Conservation (phyloP, 1,140 invertebrate genomes). For the Steinernema feltiae region DNA sequence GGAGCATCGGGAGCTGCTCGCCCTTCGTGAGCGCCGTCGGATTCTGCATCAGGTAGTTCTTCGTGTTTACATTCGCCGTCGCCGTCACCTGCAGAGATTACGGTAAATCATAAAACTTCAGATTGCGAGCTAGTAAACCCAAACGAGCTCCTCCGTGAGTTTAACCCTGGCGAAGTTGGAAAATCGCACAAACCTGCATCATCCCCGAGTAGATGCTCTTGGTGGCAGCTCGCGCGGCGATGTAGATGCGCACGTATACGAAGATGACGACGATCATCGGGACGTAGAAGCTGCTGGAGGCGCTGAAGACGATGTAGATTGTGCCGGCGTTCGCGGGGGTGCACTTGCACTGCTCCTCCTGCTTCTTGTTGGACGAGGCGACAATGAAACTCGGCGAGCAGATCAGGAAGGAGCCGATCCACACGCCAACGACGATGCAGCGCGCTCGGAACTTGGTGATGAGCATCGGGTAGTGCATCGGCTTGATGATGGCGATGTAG, state of each 20-base stretch:
- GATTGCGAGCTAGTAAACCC: no score
- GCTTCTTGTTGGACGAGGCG: conserved; percentile 42
- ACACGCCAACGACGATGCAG: conserved; percentile 80
- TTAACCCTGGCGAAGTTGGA: conserved; percentile 51
- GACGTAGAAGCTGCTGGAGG: conserved; percentile 87
- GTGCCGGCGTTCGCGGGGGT: conserved; percentile 68
- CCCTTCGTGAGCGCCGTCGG: conserved; percentile 43
- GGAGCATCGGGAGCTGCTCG: conserved; percentile 77
- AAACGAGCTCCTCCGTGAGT: conserved; percentile 58
- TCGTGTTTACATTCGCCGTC: conserved; percentile 59
- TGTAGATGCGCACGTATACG: conserved; percentile 91
- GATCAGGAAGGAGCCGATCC: conserved; percentile 84
- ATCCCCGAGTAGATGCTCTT: conserved; percentile 75
- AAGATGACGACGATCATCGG: conserved; percentile 92
- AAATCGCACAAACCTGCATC: conserved; percentile 74
- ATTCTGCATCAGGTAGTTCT: conserved; percentile 59
- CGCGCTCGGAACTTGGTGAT: conserved; percentile 82
- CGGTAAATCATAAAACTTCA: no score
- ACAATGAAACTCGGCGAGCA: conserved; percentile 66
- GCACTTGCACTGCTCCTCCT: conserved; percentile 45
- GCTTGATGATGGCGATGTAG: conserved; percentile 82
- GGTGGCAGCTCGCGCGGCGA: conserved; percentile 79
- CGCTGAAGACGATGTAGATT: conserved; percentile 90
- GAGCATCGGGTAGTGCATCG: conserved; percentile 92
- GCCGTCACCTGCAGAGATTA: conserved; percentile 55